Base-by-base conservation (phyloP, 2,797 vertebrate species). In the Yasuhikotakia modesta region DNA sequence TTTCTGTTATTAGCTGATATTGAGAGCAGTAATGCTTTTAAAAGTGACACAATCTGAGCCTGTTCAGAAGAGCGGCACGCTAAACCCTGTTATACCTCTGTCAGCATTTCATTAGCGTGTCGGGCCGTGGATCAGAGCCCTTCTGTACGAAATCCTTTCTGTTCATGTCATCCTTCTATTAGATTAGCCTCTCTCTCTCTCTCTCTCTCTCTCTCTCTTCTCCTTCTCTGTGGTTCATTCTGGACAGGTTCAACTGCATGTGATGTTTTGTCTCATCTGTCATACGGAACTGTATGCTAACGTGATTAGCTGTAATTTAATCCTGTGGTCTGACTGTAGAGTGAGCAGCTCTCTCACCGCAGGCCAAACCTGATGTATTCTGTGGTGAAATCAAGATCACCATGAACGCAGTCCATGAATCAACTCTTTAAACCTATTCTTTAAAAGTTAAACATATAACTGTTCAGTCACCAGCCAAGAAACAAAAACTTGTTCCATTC, bases 141-240 rank as follows among this genome's bases (percentile, higher is more conserved):
- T 80, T 84, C 87, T 87, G 86, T 87, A 90, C 89, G 88, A 87
- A 84, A 85, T 89, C 89, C 90, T 92, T 91, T 91, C 88, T 91
- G 88, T 89, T 88, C 87, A 87, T 92, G 92, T 92, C 91, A 88
- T 90, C 86, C 87, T 81, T 86, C 83, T 84, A 92, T 93, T 92
- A 89, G 88, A 93, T 93, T 92, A 92, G 82, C 55, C 76, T 45
- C 83, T 79, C 71, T 70, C 46, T 65, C 83, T 64, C 57, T 67
- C 64, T 30, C 70, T 83, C 73, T 79, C 24, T 43, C 39, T 64
- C 64, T 60, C n/a, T 58, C 71, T 50, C 65, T 53, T 46, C 45
- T 46, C 45, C 14, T 13, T 46, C 45, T 46, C 68, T 82, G 79
- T 80, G 86, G 88, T 91, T 89, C 88, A 87, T 85, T 83, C 87